Conservation (phyloP, 2,113 vertebrate genomes). For the Amblyopsis rosae region DNA sequence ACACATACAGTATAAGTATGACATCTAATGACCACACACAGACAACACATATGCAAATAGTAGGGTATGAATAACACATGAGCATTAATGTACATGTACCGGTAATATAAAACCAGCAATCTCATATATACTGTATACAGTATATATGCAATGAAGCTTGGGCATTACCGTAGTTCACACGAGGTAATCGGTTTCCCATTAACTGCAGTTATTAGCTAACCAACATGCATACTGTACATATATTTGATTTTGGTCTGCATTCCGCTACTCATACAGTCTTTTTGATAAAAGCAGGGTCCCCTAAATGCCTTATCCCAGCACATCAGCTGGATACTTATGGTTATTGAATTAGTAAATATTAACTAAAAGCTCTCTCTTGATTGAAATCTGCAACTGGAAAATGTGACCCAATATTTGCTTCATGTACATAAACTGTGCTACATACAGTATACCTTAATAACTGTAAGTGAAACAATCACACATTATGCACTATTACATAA, state of each 20-base stretch:
- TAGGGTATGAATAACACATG: neutral
- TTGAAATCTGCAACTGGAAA: neutral
- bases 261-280: slow-evolving; percentile 2
- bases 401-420: neutral
- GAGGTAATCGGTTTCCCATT: neutral
- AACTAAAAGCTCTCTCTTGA: slow-evolving; percentile 12
- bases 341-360: slow-evolving; percentile 17
- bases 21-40: too few species aligned
- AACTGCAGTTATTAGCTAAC: neutral
- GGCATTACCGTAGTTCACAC: too few species aligned
- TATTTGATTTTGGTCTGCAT: neutral
- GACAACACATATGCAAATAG: too few species aligned
- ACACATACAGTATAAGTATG: neutral
- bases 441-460: neutral
- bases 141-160: neutral
- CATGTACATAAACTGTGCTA: neutral
- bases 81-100: neutral
- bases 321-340: slow-evolving; percentile 10
- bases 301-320: slow-evolving; percentile 6
- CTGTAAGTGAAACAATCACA: slow-evolving; percentile 24
- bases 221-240: neutral
- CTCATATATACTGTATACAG: neutral
- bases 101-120: neutral
- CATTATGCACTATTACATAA: slow-evolving; percentile 67
- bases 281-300: slow-evolving; percentile 29